Base-by-base conservation (phyloP, 2,888 invertebrate species). In the Drosophila eohydei region DNA sequence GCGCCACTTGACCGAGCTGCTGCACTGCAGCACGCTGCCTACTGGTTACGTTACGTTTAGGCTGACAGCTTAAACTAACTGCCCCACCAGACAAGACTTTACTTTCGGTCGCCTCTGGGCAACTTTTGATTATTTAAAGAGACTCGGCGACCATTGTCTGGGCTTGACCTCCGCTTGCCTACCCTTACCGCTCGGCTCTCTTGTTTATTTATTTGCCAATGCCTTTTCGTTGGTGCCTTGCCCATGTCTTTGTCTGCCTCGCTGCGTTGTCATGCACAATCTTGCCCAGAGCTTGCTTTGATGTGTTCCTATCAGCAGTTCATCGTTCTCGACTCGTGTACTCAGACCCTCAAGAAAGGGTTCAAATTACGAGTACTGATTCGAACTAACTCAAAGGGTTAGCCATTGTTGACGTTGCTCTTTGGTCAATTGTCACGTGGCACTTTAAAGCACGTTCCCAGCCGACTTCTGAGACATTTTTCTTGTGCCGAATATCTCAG, bases 1-100 rank as follows among this genome's bases (percentile, higher is more conserved):
- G 89, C 78, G 80, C 76, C 88, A 85, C 84, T 85, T 85, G 88
- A 87, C 89, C 89, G 88, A 83, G 71, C 89, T 83, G 71, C 21
- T 59, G 67, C 61, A 65, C n/a, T 58, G 67, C 51, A 55, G 32
- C 67, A 44, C 54, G 44, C 62, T 52, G 52, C 40, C 68, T 61
- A 54, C 58, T 76, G 67, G 59, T 77, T 75, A 63, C 75, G 65
- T 63, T 70, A 58, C 75, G 65, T 66, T 80, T 74, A 44, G 67
- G 43, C 44, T 71, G 80, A 67, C 80, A 80, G 71, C 80, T 70
- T 66, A 57, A 65, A 75, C 48, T 32, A 50, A 56, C 65, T 62
- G 56, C 50, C 65, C 55, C 61, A 74, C 59, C 74, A 67, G 58
- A 74, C 74, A 57, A 30, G 62, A 36, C 36, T 57, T 26, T 62